Conservation (phyloP, 30 jellyfish, hydroid and myxozoan genomes). For the Aurelia aurita complex sp. Pacific region DNA sequence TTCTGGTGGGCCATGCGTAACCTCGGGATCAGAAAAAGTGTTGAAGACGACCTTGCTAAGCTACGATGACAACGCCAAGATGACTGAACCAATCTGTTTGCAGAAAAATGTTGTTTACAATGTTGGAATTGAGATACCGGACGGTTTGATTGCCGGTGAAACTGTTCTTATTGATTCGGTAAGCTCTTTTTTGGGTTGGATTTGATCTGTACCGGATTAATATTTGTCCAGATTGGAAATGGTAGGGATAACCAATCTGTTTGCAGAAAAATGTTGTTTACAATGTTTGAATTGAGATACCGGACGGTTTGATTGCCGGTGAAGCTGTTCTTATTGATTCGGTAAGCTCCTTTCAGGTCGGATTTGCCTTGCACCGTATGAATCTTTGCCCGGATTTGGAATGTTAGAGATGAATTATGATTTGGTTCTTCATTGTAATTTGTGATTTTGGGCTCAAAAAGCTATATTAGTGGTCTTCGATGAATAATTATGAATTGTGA, state of each 20-base stretch:
- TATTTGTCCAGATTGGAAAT: too few species aligned
- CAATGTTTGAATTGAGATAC: conserved; percentile 67
- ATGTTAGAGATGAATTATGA: too few species aligned
- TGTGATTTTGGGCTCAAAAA: too few species aligned
- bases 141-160: conserved; percentile 51
- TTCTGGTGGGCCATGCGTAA: conserved; percentile 82
- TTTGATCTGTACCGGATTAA: too few species aligned
- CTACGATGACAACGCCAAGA: conserved; percentile 35
- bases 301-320: conserved; percentile 56
- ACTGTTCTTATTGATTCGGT: conserved; percentile 90
- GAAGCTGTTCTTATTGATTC: conserved; percentile 84
- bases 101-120: conserved; percentile 86
- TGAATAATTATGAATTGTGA: too few species aligned
- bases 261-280: conserved; percentile 81
- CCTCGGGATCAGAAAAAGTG: conserved; percentile 40
- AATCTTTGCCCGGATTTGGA: too few species aligned
- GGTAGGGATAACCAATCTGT: conserved; percentile 45
- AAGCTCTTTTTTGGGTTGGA: conserved; percentile 8
- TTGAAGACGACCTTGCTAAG: conserved; percentile 30
- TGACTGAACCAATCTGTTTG: conserved; percentile 69
- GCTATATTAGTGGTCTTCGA: too few species aligned
- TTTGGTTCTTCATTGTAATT: too few species aligned
- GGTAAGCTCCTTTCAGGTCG: conserved; percentile 35
- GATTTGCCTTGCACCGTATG: too few species aligned
- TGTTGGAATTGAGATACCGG: conserved; percentile 65